Conservation (phyloP, 2,113 vertebrate genomes). For the Ammodytes dubius region DNA sequence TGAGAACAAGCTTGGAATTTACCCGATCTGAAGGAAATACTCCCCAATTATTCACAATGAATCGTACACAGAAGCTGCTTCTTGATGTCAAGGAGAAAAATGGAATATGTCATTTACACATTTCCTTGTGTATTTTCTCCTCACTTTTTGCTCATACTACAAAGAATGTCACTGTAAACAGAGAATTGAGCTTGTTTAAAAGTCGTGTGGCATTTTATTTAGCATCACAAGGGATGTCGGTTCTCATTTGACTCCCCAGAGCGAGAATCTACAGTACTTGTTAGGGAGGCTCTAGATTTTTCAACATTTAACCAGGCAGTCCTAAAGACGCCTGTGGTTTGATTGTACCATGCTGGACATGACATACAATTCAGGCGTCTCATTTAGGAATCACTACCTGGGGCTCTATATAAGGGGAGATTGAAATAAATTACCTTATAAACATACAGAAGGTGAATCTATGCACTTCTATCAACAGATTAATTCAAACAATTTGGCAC, state of each 20-base stretch:
- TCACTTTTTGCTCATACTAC: conserved; percentile 7
- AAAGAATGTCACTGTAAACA: conserved; percentile 55
- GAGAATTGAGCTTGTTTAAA: conserved; percentile 30
- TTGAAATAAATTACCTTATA: not conserved
- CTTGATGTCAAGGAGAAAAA: not conserved
- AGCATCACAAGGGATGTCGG: conserved; percentile 28
- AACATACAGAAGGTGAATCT: not conserved
- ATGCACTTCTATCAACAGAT: too few relatives aligned
- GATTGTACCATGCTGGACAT: not conserved
- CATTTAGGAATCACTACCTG: conserved; percentile 52
- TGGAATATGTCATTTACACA: not conserved
- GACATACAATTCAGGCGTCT: not conserved
- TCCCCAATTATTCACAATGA: conserved; percentile 17
- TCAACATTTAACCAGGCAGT: conserved; percentile 28
- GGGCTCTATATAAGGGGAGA: conserved; percentile 32
- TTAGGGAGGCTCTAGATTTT: conserved; percentile 29
- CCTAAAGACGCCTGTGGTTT: conserved; percentile 6
- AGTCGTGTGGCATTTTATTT: conserved; percentile 20
- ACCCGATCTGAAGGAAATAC: conserved; percentile 33
- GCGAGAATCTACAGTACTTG: conserved; percentile 28
- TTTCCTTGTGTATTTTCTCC: not conserved
- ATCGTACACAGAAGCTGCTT: conserved; percentile 5
- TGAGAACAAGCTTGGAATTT: conserved; percentile 12
- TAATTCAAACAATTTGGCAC: too few relatives aligned
- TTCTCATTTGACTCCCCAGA: conserved; percentile 51